Conservation (phyloP, 2,888 invertebrate species). For the Molanna angustata region DNA sequence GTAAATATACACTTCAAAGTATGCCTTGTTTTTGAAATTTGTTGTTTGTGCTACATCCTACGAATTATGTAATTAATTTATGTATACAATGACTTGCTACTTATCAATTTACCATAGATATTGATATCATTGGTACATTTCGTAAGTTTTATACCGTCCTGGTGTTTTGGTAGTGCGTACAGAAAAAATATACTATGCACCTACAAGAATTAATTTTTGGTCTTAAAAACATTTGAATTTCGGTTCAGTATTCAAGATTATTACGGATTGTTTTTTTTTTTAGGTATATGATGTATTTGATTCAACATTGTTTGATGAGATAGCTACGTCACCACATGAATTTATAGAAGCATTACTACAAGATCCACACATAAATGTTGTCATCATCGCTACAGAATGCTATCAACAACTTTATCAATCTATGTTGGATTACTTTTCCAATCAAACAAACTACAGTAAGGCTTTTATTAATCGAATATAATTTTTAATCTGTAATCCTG, state of each 20-base stretch:
- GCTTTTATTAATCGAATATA: too few relatives aligned
- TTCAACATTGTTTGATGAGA: constrained; percentile 27
- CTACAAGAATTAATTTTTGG: not conserved
- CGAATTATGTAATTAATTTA: too few relatives aligned
- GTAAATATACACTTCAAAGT: too few relatives aligned
- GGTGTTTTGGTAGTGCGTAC: not conserved
- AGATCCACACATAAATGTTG: constrained; percentile 29
- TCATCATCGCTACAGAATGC: constrained; percentile 34
- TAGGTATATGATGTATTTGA: constrained; percentile 37
- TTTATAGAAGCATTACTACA: constrained; percentile 32
- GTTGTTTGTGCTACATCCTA: too few relatives aligned
- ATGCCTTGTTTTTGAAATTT: too few relatives aligned
- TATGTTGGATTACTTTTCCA: constrained; percentile 10
- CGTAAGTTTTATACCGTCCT: not conserved
- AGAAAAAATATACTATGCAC: not conserved
- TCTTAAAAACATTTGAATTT: not conserved
- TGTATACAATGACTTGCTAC: too few relatives aligned
- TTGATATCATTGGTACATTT: too few relatives aligned
- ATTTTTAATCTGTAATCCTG: too few relatives aligned
- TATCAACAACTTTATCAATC: constrained; percentile 24
- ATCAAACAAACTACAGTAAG: constrained; percentile 7
- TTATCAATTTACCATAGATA: too few relatives aligned
- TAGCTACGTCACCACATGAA: constrained; percentile 30
- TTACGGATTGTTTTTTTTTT: constrained; percentile 11
- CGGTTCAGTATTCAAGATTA: too few relatives aligned